These are phyloP conservation scores for Eulemur rufifrons DNA, from an alignment of 2,113 vertebrate species.

Conservation along the genomic window DNA sequence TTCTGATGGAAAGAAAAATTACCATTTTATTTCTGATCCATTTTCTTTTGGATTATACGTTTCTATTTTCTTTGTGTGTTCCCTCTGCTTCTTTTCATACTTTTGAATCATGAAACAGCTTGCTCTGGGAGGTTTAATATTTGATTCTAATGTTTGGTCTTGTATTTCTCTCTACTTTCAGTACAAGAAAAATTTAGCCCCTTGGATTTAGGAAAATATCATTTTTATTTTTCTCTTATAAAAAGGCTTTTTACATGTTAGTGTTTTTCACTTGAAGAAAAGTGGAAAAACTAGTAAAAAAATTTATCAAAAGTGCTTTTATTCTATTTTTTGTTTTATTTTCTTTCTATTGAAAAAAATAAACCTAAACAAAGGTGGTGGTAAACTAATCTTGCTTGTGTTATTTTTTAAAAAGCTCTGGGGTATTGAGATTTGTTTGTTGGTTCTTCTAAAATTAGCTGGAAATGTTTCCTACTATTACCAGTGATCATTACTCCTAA, in stretches of 20 bases:
- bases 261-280: constrained; percentile 13
- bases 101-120: background rate
- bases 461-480: background rate
- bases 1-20: background rate
- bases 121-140: background rate
- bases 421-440: background rate
- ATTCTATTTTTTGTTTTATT: background rate
- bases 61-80: background rate
- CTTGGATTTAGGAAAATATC: background rate
- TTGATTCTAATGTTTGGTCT: constrained; percentile 3
- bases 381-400: background rate
- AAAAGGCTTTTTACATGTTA: background rate
- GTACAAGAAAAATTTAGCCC: background rate
- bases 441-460: background rate
- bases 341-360: background rate
- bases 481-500: background rate
- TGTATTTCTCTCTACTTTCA: background rate
- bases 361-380: background rate
- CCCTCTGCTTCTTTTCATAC: background rate
- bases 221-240: background rate
- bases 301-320: background rate
- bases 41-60: background rate
- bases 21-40: background rate
- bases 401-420: constrained; percentile 11
- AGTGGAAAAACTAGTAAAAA: background rate